Conservation (phyloP, 2,113 vertebrate genomes). For the Rhinopomastus cyanomelas region DNA sequence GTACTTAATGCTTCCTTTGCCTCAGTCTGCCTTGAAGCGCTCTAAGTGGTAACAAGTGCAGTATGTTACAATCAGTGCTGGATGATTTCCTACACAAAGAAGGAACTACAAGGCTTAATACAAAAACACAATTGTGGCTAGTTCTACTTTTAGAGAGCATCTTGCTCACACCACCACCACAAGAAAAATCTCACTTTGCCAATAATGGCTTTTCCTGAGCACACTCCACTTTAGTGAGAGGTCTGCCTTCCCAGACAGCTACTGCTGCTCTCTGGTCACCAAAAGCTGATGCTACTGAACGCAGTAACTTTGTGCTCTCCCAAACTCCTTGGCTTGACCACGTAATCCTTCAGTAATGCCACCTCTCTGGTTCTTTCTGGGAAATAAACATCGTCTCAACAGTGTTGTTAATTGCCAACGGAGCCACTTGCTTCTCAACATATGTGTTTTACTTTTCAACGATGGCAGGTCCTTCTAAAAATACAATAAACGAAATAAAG, state of each 20-base stretch:
- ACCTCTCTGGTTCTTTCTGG: not conserved
- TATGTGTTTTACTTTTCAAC: slow-evolving; percentile 10
- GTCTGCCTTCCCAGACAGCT: not conserved
- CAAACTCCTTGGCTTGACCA: not conserved
- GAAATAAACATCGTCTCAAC: not conserved
- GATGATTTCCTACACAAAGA: slow-evolving; percentile 28
- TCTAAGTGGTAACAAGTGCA: slow-evolving; percentile 27
- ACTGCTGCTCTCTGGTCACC: not conserved
- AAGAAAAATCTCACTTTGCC: not conserved
- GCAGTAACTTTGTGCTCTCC: not conserved
- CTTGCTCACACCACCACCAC: not conserved
- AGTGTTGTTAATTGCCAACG: slow-evolving; percentile 19
- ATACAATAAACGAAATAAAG: not conserved
- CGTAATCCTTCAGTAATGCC: not conserved
- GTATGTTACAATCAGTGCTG: not conserved
- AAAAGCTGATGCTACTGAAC: not conserved
- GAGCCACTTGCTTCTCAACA: slow-evolving; percentile 26
- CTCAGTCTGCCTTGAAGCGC: not conserved
- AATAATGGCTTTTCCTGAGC: slow-evolving; percentile 11
- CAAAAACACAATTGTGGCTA: slow-evolving; percentile 13
- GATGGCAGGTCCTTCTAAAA: not conserved
- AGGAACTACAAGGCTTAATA: slow-evolving; percentile 34
- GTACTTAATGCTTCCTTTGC: too few species aligned
- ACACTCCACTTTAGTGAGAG: not conserved
- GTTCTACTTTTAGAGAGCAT: slow-evolving; percentile 28